These are phyloP conservation scores for Graptemys geographica DNA, from an alignment of 2,797 vertebrate species.

Conservation along the genomic window DNA sequence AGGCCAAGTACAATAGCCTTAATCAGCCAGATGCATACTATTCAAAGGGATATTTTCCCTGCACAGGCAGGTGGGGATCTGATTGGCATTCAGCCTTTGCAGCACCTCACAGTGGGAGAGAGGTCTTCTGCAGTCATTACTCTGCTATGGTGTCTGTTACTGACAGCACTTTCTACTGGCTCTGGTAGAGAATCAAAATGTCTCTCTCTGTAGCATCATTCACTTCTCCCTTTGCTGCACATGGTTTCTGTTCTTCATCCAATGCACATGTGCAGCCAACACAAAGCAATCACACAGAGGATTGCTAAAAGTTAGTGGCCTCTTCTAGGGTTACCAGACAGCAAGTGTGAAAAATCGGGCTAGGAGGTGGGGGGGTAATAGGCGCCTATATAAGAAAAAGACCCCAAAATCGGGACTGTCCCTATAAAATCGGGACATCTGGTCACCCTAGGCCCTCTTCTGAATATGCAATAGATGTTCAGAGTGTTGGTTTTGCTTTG, in stretches of 20 bases:
- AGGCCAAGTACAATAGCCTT: conserved; percentile 58
- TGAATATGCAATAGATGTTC: conserved; percentile 57
- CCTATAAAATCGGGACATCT: too few species aligned
- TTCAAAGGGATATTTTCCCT: conserved; percentile 43
- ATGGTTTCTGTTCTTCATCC: conserved; percentile 34
- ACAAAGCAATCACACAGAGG: neutral
- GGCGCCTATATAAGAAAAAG: too few species aligned
- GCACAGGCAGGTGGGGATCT: conserved; percentile 57
- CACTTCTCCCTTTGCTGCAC: neutral
- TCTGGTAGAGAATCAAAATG: conserved; percentile 64
- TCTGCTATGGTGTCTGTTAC: conserved; percentile 52
- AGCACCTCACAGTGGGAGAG: conserved; percentile 60
- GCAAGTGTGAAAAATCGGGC: too few species aligned
- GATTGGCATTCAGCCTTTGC: conserved; percentile 62
- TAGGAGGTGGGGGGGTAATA: too few species aligned
- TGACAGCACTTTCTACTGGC: conserved; percentile 57
- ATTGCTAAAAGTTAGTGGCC: neutral
- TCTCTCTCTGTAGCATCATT: conserved; percentile 33
- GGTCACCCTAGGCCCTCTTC: neutral
- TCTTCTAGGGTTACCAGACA: neutral
- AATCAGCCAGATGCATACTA: conserved; percentile 30
- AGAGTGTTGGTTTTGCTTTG: neutral
- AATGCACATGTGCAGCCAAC: conserved; percentile 59
- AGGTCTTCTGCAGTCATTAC: conserved; percentile 67
- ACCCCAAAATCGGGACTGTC: too few species aligned